Percentiles rank a stretch among this genome's conserved stretches.
Conservation (phyloP, 1,140 invertebrate genomes). For the Schlechtendalia chinensis region DNA sequence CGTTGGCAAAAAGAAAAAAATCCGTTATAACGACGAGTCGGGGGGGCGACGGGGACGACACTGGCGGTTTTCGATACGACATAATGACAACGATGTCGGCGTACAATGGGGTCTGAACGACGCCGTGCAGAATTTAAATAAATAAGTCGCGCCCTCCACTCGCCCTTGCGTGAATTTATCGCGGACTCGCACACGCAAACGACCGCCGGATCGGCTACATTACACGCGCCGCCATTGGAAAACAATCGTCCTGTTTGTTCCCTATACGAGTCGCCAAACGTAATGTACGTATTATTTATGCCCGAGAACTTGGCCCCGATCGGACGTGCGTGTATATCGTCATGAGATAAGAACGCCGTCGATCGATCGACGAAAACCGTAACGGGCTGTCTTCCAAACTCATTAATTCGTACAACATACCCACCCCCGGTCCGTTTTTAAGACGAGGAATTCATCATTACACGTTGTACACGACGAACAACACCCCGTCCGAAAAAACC, state of each 20-base stretch:
- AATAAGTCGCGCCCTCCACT: not conserved
- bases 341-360: not conserved
- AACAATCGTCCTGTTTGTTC: constrained; percentile 3
- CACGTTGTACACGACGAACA: no score
- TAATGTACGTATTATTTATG: constrained; percentile 33
- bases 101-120: no score
- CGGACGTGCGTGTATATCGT: not conserved
- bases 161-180: constrained; percentile 7
- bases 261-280: not conserved
- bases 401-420: no score
- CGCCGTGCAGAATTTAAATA: no score
- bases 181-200: not conserved
- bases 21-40: constrained; percentile 35
- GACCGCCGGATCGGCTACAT: not conserved
- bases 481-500: no score
- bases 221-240: not conserved
- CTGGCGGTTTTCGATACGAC: not conserved
- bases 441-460: no score
- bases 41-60: not conserved
- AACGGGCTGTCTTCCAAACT: no score
- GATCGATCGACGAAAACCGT: constrained; percentile 10
- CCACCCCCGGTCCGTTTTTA: no score
- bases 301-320: not conserved
- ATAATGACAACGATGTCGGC: not conserved
- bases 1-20: no score